Conservation (phyloP, 2,888 invertebrate species). For the Mesorhabditis sp. region DNA sequence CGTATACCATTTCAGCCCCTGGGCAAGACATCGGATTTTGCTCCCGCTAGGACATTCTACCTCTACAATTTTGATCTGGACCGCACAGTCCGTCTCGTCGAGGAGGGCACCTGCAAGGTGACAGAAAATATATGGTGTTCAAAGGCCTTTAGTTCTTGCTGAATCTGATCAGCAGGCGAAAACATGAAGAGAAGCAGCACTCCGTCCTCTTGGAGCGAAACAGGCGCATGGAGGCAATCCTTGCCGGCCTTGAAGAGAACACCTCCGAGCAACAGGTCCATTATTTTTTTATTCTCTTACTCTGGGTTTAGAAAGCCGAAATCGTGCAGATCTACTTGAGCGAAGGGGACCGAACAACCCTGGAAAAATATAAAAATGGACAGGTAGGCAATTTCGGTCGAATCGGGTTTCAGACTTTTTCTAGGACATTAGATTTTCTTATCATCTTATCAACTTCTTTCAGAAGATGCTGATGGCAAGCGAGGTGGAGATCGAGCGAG, state of each 20-base stretch:
- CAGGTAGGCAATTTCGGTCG: constrained; percentile 12
- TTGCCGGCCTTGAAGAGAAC: constrained; percentile 37
- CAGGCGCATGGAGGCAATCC: constrained; percentile 60
- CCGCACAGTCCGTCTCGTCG: constrained; percentile 62
- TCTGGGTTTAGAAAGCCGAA: constrained; percentile 31
- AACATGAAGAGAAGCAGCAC: constrained; percentile 57
- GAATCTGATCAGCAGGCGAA: constrained; percentile 58
- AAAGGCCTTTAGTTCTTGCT: constrained; percentile 33
- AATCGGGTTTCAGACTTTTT: not conserved
- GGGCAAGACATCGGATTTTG: constrained; percentile 68
- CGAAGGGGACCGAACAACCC: constrained; percentile 28
- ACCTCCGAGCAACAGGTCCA: constrained; percentile 17
- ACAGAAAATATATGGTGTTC: not conserved
- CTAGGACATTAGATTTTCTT: not conserved
- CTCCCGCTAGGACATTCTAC: constrained; percentile 77
- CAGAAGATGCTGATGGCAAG: not conserved
- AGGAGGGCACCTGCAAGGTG: constrained; percentile 60
- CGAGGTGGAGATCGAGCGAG: not conserved
- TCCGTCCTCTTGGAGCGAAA: constrained; percentile 59
- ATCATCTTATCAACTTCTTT: not conserved
- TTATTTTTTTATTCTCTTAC: not conserved
- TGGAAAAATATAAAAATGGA: constrained; percentile 23
- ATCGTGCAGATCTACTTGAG: constrained; percentile 48
- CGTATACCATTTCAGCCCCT: constrained; percentile 58
- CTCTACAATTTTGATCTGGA: constrained; percentile 74